Conservation (phyloP, 2,888 invertebrate genomes). For the Drosophila putrida region DNA sequence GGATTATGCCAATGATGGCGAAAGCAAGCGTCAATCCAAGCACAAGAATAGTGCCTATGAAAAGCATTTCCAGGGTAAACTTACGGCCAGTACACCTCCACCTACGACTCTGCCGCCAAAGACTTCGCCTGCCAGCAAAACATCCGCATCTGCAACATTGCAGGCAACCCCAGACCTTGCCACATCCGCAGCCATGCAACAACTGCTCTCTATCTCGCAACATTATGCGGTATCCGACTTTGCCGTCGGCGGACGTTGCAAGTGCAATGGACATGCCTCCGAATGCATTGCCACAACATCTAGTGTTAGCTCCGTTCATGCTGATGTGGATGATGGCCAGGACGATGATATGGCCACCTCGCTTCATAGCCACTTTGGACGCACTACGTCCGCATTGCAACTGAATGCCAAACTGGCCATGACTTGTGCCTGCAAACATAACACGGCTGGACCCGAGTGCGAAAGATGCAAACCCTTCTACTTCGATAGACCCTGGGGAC, state of each 20-base stretch:
- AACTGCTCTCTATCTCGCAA: constrained; percentile 87
- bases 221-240: constrained; percentile 98
- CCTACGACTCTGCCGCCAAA: constrained; percentile 62
- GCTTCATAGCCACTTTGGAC: constrained; percentile 59
- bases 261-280: constrained; percentile 99
- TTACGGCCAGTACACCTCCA: constrained; percentile 28
- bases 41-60: constrained; percentile 73
- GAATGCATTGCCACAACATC: constrained; percentile 89
- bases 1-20: constrained; percentile 81
- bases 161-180: constrained; percentile 11
- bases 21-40: constrained; percentile 64
- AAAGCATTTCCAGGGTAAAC: constrained; percentile 74
- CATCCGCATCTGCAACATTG: constrained; percentile 63
- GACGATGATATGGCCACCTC: constrained; percentile 60
- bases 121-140: constrained; percentile 76
- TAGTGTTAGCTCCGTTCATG: constrained; percentile 22
- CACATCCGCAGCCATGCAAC: constrained; percentile 47
- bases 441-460: constrained; percentile 99
- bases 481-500: constrained; percentile 99
- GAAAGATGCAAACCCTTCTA: constrained; percentile 99
- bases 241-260: constrained; percentile 99
- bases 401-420: constrained; percentile 86
- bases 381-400: constrained; percentile 38
- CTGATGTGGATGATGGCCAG: constrained; percentile 87
- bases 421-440: constrained; percentile 98